Conservation (phyloP, 37 sponge, comb jelly and placozoan genomes). For the Lycopodina hypogea region DNA sequence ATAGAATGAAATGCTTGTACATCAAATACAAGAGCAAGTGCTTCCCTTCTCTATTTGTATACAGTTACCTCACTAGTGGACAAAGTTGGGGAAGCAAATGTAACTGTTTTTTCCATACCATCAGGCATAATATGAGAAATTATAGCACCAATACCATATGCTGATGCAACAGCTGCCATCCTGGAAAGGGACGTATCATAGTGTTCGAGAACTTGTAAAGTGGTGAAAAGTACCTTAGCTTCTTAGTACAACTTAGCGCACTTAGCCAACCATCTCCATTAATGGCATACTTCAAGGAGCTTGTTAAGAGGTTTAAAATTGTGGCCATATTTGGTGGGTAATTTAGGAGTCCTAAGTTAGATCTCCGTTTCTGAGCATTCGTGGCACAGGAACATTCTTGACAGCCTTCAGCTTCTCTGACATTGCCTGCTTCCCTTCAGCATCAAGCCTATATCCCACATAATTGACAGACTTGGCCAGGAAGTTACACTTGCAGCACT, state of each 20-base stretch:
- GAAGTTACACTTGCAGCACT: constrained; percentile 32
- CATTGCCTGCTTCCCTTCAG: constrained; percentile 26
- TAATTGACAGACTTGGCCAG: constrained; percentile 19
- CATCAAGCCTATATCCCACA: constrained; percentile 37
- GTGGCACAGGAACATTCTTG: constrained; percentile 21
- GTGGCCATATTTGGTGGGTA: constrained; percentile 36
- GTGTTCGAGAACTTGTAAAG: constrained; percentile 49
- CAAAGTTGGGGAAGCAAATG: background rate
- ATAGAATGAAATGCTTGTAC: constrained; percentile 40
- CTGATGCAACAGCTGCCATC: constrained; percentile 36
- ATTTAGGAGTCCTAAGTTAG: constrained; percentile 48
- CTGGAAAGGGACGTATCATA: constrained; percentile 32
- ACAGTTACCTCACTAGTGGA: too few species aligned
- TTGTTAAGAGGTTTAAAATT: constrained; percentile 34
- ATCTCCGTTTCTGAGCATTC: constrained; percentile 35
- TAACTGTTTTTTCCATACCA: constrained; percentile 26
- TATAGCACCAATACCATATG: constrained; percentile 58
- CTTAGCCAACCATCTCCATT: constrained; percentile 34
- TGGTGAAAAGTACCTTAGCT: constrained; percentile 40
- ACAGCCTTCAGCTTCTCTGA: constrained; percentile 14
- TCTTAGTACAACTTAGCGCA: constrained; percentile 25
- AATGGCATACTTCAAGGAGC: background rate
- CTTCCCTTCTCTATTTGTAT: background rate
- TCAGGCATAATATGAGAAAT: constrained; percentile 45
- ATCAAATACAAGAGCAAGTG: background rate